Percentiles rank a stretch among this genome's conserved stretches.
Conservation (phyloP, 2,797 vertebrate genomes). For the Peromyscus melanophrys region DNA sequence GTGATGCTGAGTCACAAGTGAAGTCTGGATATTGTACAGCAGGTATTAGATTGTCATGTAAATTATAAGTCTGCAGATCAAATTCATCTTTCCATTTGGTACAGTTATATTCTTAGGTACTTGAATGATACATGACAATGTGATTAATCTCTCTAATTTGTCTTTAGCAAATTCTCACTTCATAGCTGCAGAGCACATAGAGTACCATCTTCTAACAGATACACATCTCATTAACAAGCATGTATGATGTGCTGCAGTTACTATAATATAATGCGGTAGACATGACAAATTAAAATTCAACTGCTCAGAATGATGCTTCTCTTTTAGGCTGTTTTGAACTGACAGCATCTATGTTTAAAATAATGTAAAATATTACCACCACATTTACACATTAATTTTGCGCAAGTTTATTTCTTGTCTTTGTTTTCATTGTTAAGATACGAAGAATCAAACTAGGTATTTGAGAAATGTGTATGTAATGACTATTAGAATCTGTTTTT, state of each 20-base stretch:
- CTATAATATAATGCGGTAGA: conserved; percentile 58
- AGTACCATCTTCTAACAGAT: conserved; percentile 41
- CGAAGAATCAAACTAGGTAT: not conserved
- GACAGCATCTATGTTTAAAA: conserved; percentile 18
- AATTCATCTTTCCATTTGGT: conserved; percentile 47
- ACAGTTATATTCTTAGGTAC: conserved; percentile 66
- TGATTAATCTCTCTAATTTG: conserved; percentile 80
- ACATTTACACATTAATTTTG: not conserved
- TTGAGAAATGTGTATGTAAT: not conserved
- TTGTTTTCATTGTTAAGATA: conserved; percentile 7
- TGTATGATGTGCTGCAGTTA: not conserved
- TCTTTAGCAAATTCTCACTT: conserved; percentile 78
- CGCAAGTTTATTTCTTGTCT: not conserved
- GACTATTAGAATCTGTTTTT: not conserved
- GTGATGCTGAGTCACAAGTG: conserved; percentile 47
- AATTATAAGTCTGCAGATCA: conserved; percentile 58
- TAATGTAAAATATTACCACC: not conserved
- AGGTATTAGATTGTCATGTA: conserved; percentile 53
- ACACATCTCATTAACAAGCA: conserved; percentile 59
- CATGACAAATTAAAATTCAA: not conserved
- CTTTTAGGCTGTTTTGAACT: not conserved
- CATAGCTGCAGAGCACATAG: conserved; percentile 71
- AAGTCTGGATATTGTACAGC: conserved; percentile 43
- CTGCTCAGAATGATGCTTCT: not conserved
- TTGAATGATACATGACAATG: conserved; percentile 46